phyloP scores from a whole-genome alignment of 2,888 invertebrate species.

The Drosophila austrosaltans region DNA sequence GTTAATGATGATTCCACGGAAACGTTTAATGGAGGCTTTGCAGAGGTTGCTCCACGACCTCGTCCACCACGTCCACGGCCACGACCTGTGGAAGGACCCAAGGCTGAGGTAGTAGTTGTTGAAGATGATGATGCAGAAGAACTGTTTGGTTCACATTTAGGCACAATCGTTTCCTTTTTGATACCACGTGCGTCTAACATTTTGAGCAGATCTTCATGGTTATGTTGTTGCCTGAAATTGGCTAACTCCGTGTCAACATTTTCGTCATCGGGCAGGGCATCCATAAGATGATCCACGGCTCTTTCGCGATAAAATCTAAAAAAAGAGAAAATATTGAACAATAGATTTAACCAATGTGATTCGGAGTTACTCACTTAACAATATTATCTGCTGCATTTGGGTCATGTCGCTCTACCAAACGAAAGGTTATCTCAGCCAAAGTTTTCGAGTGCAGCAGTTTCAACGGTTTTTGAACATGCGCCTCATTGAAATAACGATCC shows the following conservation, averaged over 20 bases:
- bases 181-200: constrained; percentile 62
- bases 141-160: constrained; percentile 27
- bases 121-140: constrained; percentile 3
- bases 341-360: not conserved
- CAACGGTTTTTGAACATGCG: constrained; percentile 85
- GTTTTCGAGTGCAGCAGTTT: constrained; percentile 89
- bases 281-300: constrained; percentile 84
- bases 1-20: constrained; percentile 45
- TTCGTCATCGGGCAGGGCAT: constrained; percentile 84
- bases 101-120: not conserved
- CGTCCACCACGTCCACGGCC: constrained; percentile 63
- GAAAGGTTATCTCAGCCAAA: constrained; percentile 89
- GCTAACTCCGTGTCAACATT: constrained; percentile 84
- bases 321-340: not conserved
- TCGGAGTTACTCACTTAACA: constrained; percentile 74
- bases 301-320: constrained; percentile 85
- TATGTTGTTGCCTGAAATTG: constrained; percentile 82
- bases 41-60: constrained; percentile 42
- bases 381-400: constrained; percentile 85
- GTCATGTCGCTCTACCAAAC: constrained; percentile 87
- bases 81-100: not conserved
- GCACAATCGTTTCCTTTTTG: constrained; percentile 7
- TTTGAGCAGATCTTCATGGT: constrained; percentile 73
- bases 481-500: constrained; percentile 86
- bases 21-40: constrained; percentile 64